Evolutionary conservation across 2,797 vertebrate genomes (phyloP).

Genomic region (Xiphorhynchus erythropygius): DNA sequence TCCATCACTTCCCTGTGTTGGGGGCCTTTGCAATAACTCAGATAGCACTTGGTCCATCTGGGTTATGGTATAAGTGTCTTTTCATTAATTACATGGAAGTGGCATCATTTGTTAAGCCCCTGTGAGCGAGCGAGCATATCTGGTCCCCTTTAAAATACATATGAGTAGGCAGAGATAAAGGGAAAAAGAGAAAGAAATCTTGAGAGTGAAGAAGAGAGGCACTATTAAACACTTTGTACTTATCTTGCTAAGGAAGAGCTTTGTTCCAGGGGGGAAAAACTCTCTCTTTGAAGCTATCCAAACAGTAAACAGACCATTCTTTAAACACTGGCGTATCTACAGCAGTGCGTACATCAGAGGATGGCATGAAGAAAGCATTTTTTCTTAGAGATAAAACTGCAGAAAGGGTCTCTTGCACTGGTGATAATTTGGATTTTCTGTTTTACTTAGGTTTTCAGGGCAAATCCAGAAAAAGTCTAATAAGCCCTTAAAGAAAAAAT

Average conservation of each 20-base stretch:
- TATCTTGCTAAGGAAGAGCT: conserved; percentile 57
- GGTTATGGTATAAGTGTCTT: background rate
- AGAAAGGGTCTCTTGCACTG: background rate
- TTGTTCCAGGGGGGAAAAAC: background rate
- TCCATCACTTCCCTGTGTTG: background rate
- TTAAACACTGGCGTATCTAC: conserved; percentile 46
- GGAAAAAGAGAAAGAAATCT: conserved; percentile 31
- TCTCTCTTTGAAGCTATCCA: conserved; percentile 34
- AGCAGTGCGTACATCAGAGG: background rate
- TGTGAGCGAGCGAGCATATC: background rate
- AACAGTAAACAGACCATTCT: conserved; percentile 57
- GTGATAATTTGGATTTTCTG: conserved; percentile 11
- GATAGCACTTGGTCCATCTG: background rate
- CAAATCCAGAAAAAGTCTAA: background rate
- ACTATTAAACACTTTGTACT: conserved; percentile 61
- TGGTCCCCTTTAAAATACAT: conserved; percentile 35
- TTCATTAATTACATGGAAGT: conserved; percentile 31
- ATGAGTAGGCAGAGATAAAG: conserved; percentile 58
- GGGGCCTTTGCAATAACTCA: background rate
- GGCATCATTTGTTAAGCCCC: conserved; percentile 7
- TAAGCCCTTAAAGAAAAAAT: background rate
- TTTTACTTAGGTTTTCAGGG: conserved; percentile 8
- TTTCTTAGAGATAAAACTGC: conserved; percentile 46
- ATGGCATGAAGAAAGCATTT: conserved; percentile 32
- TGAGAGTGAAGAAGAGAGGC: background rate